Evolutionary conservation across 2,888 invertebrate species (phyloP).

Genomic region (Caenorhabditis sinica): DNA sequence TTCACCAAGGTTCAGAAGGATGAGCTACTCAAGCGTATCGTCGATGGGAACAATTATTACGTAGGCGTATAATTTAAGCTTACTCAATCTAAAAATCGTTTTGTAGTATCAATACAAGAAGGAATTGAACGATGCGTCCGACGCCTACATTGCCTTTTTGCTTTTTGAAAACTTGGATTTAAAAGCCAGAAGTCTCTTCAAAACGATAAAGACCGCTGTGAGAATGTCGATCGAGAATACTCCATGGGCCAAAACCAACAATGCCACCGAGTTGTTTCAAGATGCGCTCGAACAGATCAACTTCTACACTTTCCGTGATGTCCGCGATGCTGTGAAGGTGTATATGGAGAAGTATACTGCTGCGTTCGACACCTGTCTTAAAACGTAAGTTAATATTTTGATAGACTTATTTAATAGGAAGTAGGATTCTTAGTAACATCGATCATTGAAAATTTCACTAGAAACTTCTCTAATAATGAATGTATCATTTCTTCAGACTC

Average conservation of each 20-base stretch:
- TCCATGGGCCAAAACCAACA: not conserved
- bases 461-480: no score
- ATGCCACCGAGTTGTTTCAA: not conserved
- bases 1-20: not conserved
- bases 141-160: not conserved
- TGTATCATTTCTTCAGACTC: no score
- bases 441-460: no score
- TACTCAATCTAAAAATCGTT: not conserved
- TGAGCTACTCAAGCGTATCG: not conserved
- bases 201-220: not conserved
- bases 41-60: not conserved
- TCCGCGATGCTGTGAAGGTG: not conserved
- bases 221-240: not conserved
- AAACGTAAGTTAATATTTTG: not conserved
- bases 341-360: not conserved
- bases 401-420: no score
- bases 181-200: not conserved
- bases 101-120: not conserved
- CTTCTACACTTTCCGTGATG: not conserved
- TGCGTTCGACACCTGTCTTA: not conserved
- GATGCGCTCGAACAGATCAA: not conserved
- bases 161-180: not conserved
- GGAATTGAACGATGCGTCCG: not conserved
- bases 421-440: no score
- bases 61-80: not conserved